Evolutionary conservation across 2,888 invertebrate species (phyloP).

Genomic region (Oasisia sp.): DNA sequence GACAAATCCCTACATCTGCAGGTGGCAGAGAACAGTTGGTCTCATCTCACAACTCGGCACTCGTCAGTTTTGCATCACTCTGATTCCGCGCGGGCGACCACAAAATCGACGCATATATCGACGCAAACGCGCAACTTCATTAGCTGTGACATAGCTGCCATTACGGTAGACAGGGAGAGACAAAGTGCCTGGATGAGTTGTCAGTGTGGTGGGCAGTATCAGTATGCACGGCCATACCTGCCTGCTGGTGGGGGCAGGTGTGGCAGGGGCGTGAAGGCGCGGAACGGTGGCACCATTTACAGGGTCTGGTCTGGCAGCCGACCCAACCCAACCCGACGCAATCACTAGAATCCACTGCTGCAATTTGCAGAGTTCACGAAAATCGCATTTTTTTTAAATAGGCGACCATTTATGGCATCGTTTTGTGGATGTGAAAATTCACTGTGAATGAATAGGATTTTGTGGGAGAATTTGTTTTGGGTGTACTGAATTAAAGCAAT

Average conservation of each 20-base stretch:
- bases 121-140: background rate
- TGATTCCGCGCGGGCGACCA: background rate
- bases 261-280: too few relatives aligned
- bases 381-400: background rate
- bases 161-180: background rate
- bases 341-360: background rate
- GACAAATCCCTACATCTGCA: background rate
- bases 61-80: background rate
- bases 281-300: too few relatives aligned
- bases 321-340: too few relatives aligned
- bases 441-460: too few relatives aligned
- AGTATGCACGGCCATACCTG: background rate
- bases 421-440: too few relatives aligned
- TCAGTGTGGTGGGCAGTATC: background rate
- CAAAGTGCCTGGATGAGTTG: background rate
- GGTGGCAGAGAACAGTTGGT: background rate
- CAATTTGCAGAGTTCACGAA: background rate
- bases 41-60: background rate
- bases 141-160: background rate
- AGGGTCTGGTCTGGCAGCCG: background rate
- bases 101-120: background rate
- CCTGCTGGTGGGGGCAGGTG: background rate
- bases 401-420: background rate
- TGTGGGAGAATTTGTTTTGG: too few relatives aligned
- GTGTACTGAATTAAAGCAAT: too few relatives aligned